Evolutionary conservation across 1,140 invertebrate species (phyloP).

Genomic region (Camponotus floridanus): DNA sequence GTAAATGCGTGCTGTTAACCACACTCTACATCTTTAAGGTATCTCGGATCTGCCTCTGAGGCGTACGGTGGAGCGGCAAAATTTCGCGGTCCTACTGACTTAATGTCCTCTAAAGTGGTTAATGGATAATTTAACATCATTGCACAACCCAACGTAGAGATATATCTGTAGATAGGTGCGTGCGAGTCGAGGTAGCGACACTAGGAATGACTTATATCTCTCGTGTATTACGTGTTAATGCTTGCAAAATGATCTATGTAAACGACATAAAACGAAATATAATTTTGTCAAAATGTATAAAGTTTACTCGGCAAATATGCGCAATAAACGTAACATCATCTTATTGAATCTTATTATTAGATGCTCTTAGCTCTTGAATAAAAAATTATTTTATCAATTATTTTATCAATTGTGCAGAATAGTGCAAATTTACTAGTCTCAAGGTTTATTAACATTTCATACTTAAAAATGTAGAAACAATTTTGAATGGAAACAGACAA

Average conservation of each 20-base stretch:
- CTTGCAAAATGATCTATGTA: conserved; percentile 38
- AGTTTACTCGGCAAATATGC: conserved; percentile 7
- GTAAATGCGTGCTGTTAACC: conserved; percentile 66
- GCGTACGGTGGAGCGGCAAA: conserved; percentile 46
- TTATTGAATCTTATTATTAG: not conserved
- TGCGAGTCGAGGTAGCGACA: conserved; percentile 36
- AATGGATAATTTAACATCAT: conserved; percentile 73
- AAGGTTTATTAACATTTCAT: not conserved
- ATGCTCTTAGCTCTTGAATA: not conserved
- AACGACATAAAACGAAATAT: conserved; percentile 24
- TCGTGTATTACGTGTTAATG: conserved; percentile 25
- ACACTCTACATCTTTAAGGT: conserved; percentile 69
- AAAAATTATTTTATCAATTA: not conserved
- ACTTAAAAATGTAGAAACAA: conserved; percentile 7
- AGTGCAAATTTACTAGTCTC: not conserved
- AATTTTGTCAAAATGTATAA: not conserved
- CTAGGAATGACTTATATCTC: conserved; percentile 51
- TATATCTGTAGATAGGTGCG: not conserved
- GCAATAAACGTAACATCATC: not conserved
- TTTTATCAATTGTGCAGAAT: not conserved
- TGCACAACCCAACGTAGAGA: conserved; percentile 13
- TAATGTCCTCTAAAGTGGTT: conserved; percentile 60
- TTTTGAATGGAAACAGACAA: conserved; percentile 13
- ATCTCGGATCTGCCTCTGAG: conserved; percentile 45
- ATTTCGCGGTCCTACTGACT: conserved; percentile 63